A percentile compares a stretch with the other conserved stretches of the same genome.
Evolutionary conservation across 1,140 invertebrate genomes (phyloP).

Genomic region (Branchinecta lindahli): DNA sequence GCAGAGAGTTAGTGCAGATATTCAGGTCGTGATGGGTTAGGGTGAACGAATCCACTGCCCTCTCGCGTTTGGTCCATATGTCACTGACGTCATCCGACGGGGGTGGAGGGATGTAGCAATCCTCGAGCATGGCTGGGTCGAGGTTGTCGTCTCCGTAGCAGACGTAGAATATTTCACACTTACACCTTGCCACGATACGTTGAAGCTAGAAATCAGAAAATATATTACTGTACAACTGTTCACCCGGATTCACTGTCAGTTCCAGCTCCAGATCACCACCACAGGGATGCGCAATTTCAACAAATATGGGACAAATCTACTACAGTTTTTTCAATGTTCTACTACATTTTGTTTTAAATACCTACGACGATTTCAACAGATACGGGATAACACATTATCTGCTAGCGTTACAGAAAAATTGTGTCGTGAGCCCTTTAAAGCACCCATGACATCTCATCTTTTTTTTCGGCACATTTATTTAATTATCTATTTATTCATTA

Average conservation of each 20-base stretch:
- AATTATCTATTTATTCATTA: no score
- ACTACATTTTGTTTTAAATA: no score
- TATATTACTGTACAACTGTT: not conserved
- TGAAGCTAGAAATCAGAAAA: constrained; percentile 47
- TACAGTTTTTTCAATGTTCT: no score
- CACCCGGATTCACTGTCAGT: constrained; percentile 27
- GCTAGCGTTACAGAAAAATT: no score
- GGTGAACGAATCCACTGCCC: constrained; percentile 89
- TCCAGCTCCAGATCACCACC: constrained; percentile 23
- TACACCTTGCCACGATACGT: constrained; percentile 88
- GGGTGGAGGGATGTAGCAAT: constrained; percentile 28
- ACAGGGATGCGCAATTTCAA: no score
- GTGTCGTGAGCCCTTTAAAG: no score
- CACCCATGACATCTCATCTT: no score
- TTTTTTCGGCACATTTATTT: no score
- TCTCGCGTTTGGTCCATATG: constrained; percentile 58
- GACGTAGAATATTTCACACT: constrained; percentile 95
- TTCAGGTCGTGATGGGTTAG: constrained; percentile 96
- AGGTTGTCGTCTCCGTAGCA: constrained; percentile 70
- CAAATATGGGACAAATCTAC: not conserved
- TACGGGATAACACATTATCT: not conserved
- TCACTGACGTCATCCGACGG: constrained; percentile 40
- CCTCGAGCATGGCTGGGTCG: constrained; percentile 38
- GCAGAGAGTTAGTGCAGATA: constrained; percentile 88
- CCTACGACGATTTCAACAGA: not conserved